These are phyloP conservation scores for Sitta carolinensis DNA, from an alignment of 2,797 vertebrate species.

Conservation along the genomic window DNA sequence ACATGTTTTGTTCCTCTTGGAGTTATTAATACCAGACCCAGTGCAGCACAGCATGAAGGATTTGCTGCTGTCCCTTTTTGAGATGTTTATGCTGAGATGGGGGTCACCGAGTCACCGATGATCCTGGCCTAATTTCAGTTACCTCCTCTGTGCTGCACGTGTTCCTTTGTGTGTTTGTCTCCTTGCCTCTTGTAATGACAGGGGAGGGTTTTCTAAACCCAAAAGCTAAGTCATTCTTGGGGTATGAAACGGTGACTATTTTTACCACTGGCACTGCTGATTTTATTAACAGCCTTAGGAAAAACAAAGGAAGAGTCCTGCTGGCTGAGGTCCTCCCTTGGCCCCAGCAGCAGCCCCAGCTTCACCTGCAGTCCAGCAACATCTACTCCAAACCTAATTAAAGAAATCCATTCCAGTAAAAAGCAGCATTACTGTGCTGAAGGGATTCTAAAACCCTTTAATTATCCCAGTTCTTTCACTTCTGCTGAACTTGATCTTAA, in stretches of 20 bases:
- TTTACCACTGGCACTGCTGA: neutral
- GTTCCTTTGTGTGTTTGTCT: neutral
- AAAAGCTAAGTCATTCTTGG: neutral
- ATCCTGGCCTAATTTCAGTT: neutral
- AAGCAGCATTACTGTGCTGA: neutral
- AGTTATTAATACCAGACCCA: neutral
- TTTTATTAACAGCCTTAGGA: neutral
- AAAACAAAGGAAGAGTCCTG: neutral
- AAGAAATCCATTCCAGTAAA: neutral
- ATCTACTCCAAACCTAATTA: neutral
- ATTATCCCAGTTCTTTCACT: neutral
- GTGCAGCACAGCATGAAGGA: neutral
- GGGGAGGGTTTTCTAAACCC: neutral
- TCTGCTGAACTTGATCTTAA: constrained; percentile 8
- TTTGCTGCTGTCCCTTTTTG: constrained; percentile 26
- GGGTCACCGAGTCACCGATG: neutral
- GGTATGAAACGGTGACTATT: neutral
- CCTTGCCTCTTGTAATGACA: neutral
- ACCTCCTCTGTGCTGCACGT: neutral
- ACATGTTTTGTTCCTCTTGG: neutral
- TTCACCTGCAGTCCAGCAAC: neutral
- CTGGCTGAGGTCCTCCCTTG: neutral
- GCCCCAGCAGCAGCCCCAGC: neutral
- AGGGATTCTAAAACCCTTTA: neutral
- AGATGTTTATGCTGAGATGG: neutral